Evolutionary conservation across 2,113 vertebrate species (phyloP).

Genomic region (Pheucticus melanocephalus): DNA sequence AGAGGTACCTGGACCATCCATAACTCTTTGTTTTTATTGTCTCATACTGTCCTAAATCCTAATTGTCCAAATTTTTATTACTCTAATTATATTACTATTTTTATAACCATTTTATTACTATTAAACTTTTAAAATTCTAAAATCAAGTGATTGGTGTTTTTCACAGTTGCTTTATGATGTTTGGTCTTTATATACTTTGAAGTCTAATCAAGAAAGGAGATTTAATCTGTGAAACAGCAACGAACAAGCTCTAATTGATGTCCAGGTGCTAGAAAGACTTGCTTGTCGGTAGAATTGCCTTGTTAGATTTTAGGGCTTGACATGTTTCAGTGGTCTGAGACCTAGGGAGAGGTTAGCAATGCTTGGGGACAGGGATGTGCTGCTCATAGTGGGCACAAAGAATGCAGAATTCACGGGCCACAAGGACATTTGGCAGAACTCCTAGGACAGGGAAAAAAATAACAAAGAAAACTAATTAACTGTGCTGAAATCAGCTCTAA

Average conservation of each 20-base stretch:
- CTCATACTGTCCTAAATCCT: too few relatives aligned
- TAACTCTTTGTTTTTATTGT: too few relatives aligned
- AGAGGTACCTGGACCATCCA: too few relatives aligned
- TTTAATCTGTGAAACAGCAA: neutral
- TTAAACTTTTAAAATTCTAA: too few relatives aligned
- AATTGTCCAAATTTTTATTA: too few relatives aligned
- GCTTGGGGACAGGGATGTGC: neutral
- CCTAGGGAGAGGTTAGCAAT: too few relatives aligned
- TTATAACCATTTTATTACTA: too few relatives aligned
- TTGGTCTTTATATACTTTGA: too few relatives aligned
- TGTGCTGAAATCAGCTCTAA: neutral
- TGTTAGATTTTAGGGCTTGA: neutral
- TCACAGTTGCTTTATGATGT: neutral
- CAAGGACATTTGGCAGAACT: neutral
- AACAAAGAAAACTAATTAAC: neutral
- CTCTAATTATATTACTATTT: too few relatives aligned
- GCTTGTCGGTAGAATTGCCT: neutral
- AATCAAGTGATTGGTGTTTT: too few relatives aligned
- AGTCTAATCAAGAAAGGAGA: neutral
- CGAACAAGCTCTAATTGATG: neutral
- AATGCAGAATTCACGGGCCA: accelerated
- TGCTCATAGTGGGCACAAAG: neutral
- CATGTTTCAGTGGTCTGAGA: neutral
- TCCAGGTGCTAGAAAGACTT: neutral
- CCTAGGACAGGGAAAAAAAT: neutral